Conservation (phyloP, 2,888 invertebrate species). For the Xylota sylvarum region DNA sequence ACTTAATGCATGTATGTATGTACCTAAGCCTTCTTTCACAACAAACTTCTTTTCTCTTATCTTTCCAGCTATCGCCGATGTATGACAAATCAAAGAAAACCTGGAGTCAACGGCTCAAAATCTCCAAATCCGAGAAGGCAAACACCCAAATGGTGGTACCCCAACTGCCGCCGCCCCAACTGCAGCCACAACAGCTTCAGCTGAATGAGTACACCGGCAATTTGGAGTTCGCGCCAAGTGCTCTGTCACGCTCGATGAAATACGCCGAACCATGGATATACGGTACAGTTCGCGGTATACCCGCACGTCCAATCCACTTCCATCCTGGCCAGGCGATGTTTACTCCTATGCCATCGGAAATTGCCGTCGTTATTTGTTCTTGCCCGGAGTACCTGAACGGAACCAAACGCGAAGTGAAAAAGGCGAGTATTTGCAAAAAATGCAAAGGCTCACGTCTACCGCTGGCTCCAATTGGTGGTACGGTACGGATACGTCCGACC, state of each 20-base stretch:
- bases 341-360: conserved; percentile 85
- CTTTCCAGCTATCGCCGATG: conserved; percentile 81
- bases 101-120: conserved; percentile 90
- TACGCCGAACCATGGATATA: conserved; percentile 95
- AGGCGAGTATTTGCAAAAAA: conserved; percentile 92
- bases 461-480: conserved; percentile 89
- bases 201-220: conserved; percentile 57
- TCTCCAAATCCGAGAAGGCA: conserved; percentile 86
- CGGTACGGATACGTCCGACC: conserved; percentile 86
- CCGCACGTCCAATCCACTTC: conserved; percentile 85
- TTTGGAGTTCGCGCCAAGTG: conserved; percentile 85
- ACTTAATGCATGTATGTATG: no score
- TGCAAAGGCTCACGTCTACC: conserved; percentile 93
- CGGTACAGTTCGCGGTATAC: conserved; percentile 89
- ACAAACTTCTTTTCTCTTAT: no score
- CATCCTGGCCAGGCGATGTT: conserved; percentile 82
- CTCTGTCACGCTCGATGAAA: conserved; percentile 93
- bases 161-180: conserved; percentile 78
- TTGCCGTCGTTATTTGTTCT: conserved; percentile 91
- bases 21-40: no score
- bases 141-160: conserved; percentile 84
- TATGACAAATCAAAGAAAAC: conserved; percentile 87
- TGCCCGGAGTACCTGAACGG: conserved; percentile 92
- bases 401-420: conserved; percentile 90
- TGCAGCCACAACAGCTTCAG: conserved; percentile 75